Percentiles rank a stretch among this genome's conserved stretches.
phyloP scores from a whole-genome alignment of 2,797 vertebrate species.

The Ptychadena robeensis region DNA sequence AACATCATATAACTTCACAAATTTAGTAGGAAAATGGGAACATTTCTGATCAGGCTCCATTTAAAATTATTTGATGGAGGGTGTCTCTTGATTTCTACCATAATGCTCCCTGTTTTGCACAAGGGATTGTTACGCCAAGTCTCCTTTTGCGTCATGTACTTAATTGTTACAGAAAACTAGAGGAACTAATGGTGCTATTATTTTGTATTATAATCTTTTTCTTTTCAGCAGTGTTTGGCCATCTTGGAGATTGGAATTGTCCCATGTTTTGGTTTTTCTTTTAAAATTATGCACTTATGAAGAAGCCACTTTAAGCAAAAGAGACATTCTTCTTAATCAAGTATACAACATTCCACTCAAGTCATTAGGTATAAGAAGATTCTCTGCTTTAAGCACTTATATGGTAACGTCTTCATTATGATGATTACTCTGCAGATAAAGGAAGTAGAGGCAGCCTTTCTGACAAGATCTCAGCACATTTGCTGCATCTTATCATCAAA shows the following conservation, averaged over 20 bases:
- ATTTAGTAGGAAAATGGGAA: no score
- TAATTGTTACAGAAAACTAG: background rate
- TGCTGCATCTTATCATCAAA: background rate
- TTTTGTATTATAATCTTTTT: background rate
- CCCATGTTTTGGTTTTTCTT: slow-evolving; percentile 20
- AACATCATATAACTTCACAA: no score
- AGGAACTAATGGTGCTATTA: background rate
- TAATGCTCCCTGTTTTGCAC: no score
- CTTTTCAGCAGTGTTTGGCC: background rate
- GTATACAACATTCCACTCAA: slow-evolving; percentile 40
- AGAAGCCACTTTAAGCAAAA: slow-evolving; percentile 3
- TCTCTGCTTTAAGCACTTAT: slow-evolving; percentile 37
- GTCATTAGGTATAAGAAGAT: slow-evolving; percentile 45
- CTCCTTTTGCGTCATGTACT: background rate
- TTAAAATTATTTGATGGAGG: no score
- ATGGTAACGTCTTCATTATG: slow-evolving; percentile 26
- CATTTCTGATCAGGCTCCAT: no score
- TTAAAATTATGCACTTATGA: slow-evolving; percentile 25
- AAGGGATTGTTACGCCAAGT: no score
- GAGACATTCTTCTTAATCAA: slow-evolving; percentile 43
- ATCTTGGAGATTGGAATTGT: slow-evolving; percentile 20
- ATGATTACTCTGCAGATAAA: slow-evolving; percentile 40
- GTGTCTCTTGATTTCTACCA: no score
- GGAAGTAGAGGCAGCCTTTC: background rate
- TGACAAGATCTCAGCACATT: background rate